Evolutionary conservation across 1,140 invertebrate genomes (phyloP).

Genomic region (Hestina assimilis): DNA sequence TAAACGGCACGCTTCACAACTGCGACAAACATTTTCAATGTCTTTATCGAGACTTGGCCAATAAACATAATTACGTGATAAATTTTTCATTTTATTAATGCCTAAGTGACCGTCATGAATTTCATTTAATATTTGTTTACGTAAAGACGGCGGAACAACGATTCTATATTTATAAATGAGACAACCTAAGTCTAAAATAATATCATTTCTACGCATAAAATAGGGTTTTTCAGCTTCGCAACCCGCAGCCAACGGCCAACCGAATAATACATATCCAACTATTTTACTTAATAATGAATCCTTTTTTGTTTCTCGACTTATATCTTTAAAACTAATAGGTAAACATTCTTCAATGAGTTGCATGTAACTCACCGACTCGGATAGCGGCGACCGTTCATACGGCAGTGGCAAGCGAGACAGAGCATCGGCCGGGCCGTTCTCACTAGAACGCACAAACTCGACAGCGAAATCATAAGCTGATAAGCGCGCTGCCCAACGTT

Average conservation of each 20-base stretch:
- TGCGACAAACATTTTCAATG: constrained; percentile 42
- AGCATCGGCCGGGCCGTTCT: too few species aligned
- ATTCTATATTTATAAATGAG: constrained; percentile 49
- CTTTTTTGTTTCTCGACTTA: constrained; percentile 25
- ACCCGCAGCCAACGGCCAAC: constrained; percentile 28
- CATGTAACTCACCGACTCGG: constrained; percentile 18
- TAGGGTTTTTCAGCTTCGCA: constrained; percentile 32
- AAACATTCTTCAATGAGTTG: constrained; percentile 25
- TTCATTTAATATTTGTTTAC: constrained; percentile 44
- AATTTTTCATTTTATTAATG: constrained; percentile 68
- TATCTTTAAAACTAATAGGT: constrained; percentile 34
- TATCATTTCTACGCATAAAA: constrained; percentile 29
- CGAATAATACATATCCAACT: constrained; percentile 32
- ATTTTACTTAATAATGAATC: constrained; percentile 34
- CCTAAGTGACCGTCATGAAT: constrained; percentile 69
- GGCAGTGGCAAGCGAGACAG: constrained; percentile 26
- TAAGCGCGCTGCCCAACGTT: too few species aligned
- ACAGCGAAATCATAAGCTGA: too few species aligned
- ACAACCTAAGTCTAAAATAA: constrained; percentile 33
- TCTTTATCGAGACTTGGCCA: constrained; percentile 68
- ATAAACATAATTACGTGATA: constrained; percentile 67
- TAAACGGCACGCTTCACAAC: constrained; percentile 29
- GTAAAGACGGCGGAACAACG: constrained; percentile 51
- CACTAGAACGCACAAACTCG: too few species aligned
- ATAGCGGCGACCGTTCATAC: neutral